Evolutionary conservation across 2,113 vertebrate species (phyloP), one percentile per base, ranked within the genome.

Genomic region (Salminus brasiliensis): DNA sequence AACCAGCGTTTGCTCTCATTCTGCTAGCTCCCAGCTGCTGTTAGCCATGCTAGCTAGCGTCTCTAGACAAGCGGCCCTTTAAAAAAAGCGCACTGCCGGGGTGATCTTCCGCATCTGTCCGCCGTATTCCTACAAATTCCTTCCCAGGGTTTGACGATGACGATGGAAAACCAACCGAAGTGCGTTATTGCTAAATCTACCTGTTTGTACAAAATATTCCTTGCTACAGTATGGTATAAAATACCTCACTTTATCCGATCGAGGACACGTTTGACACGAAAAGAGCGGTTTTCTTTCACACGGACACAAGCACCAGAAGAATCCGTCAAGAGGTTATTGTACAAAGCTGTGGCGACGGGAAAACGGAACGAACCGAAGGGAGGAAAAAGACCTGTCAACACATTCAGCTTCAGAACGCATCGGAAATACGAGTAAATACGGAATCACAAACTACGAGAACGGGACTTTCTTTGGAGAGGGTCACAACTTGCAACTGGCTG

Each of bases 121-220:
- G 21, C 53, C 69, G 63, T 55, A 29, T 49, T 3, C 47, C 52
- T 9, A 10, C 11, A 7, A 25, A 13, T 21, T 47, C 27, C 29
- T n/a, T 15, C 62, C 47, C 34, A 21, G 71, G 77, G 83, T 39
- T 72, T 75, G 10, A 72, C 63, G 78, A 73, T 41, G 36, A 71
- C 4, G 78, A 80, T 75, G 82, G 76, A 79, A 82, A 92, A 88
- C 53, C 12, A 79, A 89, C 83, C n/a, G 27, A 72, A 79, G 76
- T 67, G 81, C 86, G 86, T 94, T 94, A 94, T 94, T 94, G 93
- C 92, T 93, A 89, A 93, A 89, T 85, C 91, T 92, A 92, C 81
- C 71, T 77, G 73, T 76, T 84, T 11, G 87, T 93, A 93, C 73
- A 91, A 92, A 93, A 89, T 80, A 81, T 79, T 81, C 87, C 85